These are phyloP conservation scores for Urocynchramus pylzowi DNA, from an alignment of 2,113 vertebrate genomes.

Conservation along the genomic window DNA sequence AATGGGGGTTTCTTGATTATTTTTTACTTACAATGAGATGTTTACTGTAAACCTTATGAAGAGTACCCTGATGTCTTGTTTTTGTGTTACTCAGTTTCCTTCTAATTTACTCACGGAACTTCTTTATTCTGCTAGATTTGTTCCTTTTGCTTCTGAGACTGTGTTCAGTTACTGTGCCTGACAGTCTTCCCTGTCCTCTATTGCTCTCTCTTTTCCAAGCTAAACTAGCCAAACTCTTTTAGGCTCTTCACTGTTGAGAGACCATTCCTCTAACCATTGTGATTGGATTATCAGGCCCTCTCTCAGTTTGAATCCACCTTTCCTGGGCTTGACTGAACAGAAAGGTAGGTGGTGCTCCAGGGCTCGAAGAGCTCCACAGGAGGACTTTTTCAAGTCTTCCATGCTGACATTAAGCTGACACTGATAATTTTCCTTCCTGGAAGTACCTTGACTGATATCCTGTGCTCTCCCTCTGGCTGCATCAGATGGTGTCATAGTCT, in stretches of 20 bases:
- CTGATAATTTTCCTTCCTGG: not conserved
- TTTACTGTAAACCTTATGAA: not conserved
- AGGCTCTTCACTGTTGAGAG: not conserved
- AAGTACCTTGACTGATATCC: not conserved
- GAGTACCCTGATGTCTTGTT: not conserved
- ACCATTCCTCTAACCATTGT: not conserved
- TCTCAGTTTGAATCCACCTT: not conserved
- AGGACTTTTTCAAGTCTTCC: not conserved
- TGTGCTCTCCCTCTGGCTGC: not conserved
- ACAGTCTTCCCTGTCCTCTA: not conserved
- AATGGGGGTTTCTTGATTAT: not conserved
- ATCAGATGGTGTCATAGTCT: accelerated
- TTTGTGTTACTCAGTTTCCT: not conserved
- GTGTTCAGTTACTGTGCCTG: not conserved
- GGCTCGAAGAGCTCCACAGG: not conserved
- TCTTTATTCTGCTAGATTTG: not conserved
- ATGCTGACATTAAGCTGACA: not conserved
- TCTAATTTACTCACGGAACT: not conserved
- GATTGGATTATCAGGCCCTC: not conserved
- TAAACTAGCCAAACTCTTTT: not conserved
- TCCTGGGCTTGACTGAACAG: not conserved
- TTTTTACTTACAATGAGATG: not conserved
- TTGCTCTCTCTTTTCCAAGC: not conserved
- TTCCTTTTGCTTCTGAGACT: not conserved
- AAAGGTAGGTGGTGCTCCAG: not conserved